Evolutionary conservation across 2,113 vertebrate species (phyloP).

Genomic region (Scophthalmus maximus): DNA sequence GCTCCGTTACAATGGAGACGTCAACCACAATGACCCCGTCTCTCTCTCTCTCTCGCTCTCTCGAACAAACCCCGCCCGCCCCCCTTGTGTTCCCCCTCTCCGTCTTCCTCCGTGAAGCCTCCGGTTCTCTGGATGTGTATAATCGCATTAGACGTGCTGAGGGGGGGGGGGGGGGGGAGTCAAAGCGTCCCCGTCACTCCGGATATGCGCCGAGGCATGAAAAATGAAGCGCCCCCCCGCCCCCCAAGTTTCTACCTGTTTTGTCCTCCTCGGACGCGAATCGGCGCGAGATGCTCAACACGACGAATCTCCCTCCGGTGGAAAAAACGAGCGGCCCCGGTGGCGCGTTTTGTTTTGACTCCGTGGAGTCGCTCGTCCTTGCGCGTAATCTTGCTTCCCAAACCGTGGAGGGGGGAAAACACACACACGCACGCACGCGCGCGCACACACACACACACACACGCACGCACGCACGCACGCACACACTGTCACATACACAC

Average conservation of each 20-base stretch:
- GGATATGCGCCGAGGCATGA: constrained; percentile 46
- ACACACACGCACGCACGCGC: constrained; percentile 4
- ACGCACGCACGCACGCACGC: background rate
- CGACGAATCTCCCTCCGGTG: constrained; percentile 38
- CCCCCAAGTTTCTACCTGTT: constrained; percentile 77
- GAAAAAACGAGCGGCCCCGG: too few species aligned
- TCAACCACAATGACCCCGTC: constrained; percentile 27
- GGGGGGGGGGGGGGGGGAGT: too few species aligned
- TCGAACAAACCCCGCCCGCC: constrained; percentile 53
- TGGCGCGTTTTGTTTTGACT: constrained; percentile 41
- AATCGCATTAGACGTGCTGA: constrained; percentile 53
- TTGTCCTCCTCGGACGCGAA: constrained; percentile 50
- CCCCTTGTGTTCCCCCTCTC: background rate
- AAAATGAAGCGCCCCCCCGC: background rate
- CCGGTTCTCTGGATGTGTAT: constrained; percentile 14
- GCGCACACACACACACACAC: background rate
- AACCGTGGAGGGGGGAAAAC: constrained; percentile 33
- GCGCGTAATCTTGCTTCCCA: constrained; percentile 61
- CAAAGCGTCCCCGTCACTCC: constrained; percentile 45
- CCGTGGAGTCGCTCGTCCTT: constrained; percentile 64
- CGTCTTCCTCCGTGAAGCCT: background rate
- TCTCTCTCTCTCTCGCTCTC: too few species aligned
- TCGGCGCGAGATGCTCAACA: constrained; percentile 56
- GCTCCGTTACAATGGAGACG: constrained; percentile 12
- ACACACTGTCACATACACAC: background rate